Evolutionary conservation across 2,888 invertebrate species (phyloP).

Genomic region (Agrypnus murinus): DNA sequence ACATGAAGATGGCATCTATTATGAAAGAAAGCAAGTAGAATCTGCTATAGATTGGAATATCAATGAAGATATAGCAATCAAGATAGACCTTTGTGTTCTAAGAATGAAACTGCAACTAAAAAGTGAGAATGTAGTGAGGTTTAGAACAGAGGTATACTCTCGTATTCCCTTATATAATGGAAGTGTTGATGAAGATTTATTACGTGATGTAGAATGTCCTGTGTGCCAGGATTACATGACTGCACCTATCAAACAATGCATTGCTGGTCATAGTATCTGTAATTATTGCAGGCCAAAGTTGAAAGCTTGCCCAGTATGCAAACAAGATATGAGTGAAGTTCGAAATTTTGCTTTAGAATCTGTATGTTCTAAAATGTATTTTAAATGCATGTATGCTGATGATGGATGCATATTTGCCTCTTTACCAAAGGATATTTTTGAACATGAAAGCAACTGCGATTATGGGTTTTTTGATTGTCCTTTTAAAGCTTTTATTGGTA

Average conservation of each 20-base stretch:
- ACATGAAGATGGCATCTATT: neutral
- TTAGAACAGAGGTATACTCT: neutral
- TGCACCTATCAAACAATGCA: constrained; percentile 32
- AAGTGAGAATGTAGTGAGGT: constrained; percentile 3
- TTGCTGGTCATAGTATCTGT: constrained; percentile 34
- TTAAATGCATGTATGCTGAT: constrained; percentile 36
- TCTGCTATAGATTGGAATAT: constrained; percentile 24
- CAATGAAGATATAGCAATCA: constrained; percentile 29
- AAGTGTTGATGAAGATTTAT: constrained; percentile 28
- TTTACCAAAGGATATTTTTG: constrained; percentile 7
- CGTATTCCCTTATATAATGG: constrained; percentile 20
- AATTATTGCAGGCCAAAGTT: constrained; percentile 30
- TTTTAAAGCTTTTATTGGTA: constrained; percentile 23
- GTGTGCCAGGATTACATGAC: constrained; percentile 37
- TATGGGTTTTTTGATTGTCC: constrained; percentile 29
- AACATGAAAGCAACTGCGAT: constrained; percentile 27
- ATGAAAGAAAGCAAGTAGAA: constrained; percentile 29
- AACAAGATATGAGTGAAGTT: constrained; percentile 15
- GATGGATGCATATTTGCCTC: constrained; percentile 29
- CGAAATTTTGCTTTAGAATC: constrained; percentile 38
- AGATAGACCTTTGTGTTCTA: constrained; percentile 27
- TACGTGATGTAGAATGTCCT: constrained; percentile 31
- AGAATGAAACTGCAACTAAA: constrained; percentile 27
- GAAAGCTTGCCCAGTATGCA: constrained; percentile 25
- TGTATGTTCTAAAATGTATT: constrained; percentile 27